These are phyloP conservation scores for Sprattus sprattus DNA, from an alignment of 2,113 vertebrate genomes.

Conservation along the genomic window DNA sequence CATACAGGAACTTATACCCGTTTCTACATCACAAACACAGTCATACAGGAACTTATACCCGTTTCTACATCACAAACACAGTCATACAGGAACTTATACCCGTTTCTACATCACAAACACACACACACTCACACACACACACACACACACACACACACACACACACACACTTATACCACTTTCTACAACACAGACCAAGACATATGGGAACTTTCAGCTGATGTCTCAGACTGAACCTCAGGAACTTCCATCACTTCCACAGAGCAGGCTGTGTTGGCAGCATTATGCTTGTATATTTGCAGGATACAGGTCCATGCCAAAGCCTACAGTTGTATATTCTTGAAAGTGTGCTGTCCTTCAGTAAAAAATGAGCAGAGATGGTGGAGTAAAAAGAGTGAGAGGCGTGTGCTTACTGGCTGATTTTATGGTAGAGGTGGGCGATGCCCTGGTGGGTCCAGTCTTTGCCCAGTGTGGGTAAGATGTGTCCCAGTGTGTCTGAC, in stretches of 20 bases:
- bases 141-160: too few relatives aligned
- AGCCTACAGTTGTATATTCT: not conserved
- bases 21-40: too few relatives aligned
- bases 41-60: constrained; percentile 98
- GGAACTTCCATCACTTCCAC: too few relatives aligned
- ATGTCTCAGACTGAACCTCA: not conserved
- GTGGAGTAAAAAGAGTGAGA: not conserved
- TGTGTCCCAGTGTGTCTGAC: constrained; percentile 94
- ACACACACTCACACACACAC: too few relatives aligned
- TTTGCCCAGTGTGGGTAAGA: constrained; percentile 93
- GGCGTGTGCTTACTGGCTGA: constrained; percentile 90
- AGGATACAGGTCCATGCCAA: not conserved
- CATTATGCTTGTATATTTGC: not conserved
- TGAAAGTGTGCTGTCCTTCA: not conserved
- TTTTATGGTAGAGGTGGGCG: constrained; percentile 94
- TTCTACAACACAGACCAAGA: too few relatives aligned
- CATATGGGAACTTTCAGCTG: too few relatives aligned
- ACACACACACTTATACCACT: too few relatives aligned
- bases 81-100: not conserved
- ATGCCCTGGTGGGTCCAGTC: constrained; percentile 99
- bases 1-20: too few relatives aligned
- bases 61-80: constrained; percentile 50
- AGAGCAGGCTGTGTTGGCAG: not conserved
- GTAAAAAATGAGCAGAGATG: not conserved
- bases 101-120: not conserved